Percentiles rank a stretch among this genome's conserved stretches.
phyloP scores from a whole-genome alignment of 2,888 invertebrate genomes.

The Steinernema hermaphroditum region DNA sequence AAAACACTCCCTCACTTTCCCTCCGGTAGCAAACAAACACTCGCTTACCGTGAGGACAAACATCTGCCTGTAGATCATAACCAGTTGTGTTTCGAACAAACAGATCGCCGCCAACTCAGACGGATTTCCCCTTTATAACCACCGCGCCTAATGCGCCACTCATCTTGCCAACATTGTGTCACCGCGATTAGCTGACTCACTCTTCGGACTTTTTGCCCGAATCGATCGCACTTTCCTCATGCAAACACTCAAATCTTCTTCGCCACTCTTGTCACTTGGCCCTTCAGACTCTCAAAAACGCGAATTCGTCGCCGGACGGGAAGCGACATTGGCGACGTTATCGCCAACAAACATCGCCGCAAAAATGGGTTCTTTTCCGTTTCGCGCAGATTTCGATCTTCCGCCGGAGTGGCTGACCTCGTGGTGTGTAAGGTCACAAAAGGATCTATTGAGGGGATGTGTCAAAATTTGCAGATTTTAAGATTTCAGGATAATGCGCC shows the following conservation, averaged over 20 bases:
- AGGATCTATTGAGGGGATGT: background rate
- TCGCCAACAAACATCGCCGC: constrained; percentile 4
- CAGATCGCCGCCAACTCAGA: background rate
- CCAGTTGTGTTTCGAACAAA: background rate
- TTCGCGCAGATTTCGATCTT: constrained; percentile 1
- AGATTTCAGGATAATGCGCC: background rate
- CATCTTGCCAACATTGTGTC: background rate
- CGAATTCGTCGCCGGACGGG: background rate
- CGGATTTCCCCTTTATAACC: too few species aligned
- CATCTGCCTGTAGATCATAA: background rate
- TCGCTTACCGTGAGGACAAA: background rate
- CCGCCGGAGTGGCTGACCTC: background rate
- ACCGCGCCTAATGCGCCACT: background rate
- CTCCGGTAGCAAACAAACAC: background rate
- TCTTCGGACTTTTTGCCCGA: background rate
- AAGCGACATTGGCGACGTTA: background rate
- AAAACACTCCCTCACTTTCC: too few species aligned
- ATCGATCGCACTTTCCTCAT: background rate
- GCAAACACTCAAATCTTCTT: background rate
- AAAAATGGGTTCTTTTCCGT: background rate
- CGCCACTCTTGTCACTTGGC: background rate
- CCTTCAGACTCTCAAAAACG: background rate
- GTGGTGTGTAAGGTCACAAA: background rate
- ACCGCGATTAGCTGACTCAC: background rate
- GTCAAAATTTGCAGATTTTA: background rate